phyloP scores from a whole-genome alignment of 1,140 invertebrate species.

The Pseudomyrmex dendroicus region DNA sequence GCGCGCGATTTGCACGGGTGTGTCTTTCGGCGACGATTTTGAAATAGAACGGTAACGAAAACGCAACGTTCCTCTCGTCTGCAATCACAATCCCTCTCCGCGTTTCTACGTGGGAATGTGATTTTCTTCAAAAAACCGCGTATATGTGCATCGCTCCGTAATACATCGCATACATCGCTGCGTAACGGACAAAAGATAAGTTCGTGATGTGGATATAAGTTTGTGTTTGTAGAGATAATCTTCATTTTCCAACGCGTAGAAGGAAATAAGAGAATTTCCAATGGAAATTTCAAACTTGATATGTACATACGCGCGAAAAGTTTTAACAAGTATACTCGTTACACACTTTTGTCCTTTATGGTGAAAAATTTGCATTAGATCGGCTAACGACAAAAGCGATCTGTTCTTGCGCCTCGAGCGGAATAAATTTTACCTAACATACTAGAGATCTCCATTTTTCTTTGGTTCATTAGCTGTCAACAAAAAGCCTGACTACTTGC shows the following conservation, averaged over 20 bases:
- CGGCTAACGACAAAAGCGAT: background rate
- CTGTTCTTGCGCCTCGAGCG: slow-evolving; percentile 1
- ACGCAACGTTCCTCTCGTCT: slow-evolving; percentile 40
- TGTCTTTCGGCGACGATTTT: slow-evolving; percentile 60
- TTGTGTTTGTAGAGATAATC: background rate
- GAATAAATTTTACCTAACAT: slow-evolving; percentile 20
- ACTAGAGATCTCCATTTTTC: background rate
- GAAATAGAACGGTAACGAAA: slow-evolving; percentile 32
- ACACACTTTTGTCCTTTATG: background rate
- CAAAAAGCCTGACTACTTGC: slow-evolving; percentile 6
- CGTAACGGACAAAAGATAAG: background rate
- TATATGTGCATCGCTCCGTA: slow-evolving; percentile 6
- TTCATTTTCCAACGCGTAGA: too few species aligned
- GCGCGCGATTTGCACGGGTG: slow-evolving; percentile 56
- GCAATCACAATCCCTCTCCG: slow-evolving; percentile 44
- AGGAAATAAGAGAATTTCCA: too few species aligned
- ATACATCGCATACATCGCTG: too few species aligned
- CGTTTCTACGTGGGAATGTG: slow-evolving; percentile 61
- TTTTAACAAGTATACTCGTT: background rate
- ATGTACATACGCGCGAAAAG: too few species aligned
- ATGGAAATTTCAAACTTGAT: background rate
- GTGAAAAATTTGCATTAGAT: background rate
- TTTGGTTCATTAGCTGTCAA: slow-evolving; percentile 24
- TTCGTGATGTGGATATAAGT: too few species aligned
- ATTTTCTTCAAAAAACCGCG: slow-evolving; percentile 65